Conservation (phyloP, 2,113 vertebrate species). For the Oryctolagus cuniculus region DNA sequence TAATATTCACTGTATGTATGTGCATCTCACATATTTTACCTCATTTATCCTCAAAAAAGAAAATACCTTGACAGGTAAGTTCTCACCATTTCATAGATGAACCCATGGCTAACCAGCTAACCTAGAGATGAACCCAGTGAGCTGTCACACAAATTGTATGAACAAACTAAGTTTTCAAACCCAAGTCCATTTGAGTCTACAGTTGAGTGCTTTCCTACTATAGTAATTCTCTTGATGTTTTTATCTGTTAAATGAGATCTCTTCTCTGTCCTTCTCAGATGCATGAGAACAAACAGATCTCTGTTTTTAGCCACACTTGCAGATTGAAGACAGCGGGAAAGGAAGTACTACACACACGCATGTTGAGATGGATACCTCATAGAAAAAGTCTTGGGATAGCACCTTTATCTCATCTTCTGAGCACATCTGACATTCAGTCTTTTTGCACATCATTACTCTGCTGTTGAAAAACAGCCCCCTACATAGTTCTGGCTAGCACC, state of each 20-base stretch:
- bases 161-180: not conserved
- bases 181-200: not conserved
- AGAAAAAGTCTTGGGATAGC: not conserved
- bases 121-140: not conserved
- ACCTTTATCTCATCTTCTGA: constrained; percentile 35
- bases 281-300: not conserved
- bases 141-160: not conserved
- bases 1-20: not conserved
- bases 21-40: not conserved
- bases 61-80: constrained; percentile 21
- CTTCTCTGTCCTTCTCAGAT: not conserved
- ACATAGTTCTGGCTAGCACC: too few relatives aligned
- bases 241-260: constrained; percentile 33
- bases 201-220: not conserved
- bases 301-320: not conserved
- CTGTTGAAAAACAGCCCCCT: not conserved
- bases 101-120: not conserved
- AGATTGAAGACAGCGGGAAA: constrained; percentile 10
- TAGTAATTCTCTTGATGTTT: not conserved
- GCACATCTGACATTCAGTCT: not conserved
- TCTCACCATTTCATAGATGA: not conserved
- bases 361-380: constrained; percentile 37
- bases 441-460: not conserved
- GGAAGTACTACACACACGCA: not conserved
- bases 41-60: constrained; percentile 43